Conservation (phyloP, 2,888 invertebrate species). For the Molanna angustata region DNA sequence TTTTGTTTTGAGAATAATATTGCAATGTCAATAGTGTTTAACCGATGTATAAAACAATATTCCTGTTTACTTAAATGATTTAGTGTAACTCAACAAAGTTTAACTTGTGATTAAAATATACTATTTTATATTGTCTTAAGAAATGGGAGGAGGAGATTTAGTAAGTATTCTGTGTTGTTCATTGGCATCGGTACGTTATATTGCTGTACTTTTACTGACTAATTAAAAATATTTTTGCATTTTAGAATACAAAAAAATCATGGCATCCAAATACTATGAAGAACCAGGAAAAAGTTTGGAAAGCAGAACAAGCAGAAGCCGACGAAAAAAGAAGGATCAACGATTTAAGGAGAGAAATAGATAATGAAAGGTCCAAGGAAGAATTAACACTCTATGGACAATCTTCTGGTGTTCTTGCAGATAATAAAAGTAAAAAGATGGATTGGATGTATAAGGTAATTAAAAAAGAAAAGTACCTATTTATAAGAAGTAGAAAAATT, state of each 20-base stretch:
- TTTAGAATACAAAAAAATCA: constrained; percentile 72
- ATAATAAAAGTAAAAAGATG: constrained; percentile 59
- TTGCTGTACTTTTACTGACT: not conserved
- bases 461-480: too few species aligned
- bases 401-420: constrained; percentile 50
- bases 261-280: constrained; percentile 78
- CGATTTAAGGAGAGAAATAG: constrained; percentile 66
- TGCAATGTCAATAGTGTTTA: too few species aligned
- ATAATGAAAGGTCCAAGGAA: constrained; percentile 63
- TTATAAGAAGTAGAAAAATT: too few species aligned
- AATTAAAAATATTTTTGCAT: constrained; percentile 21
- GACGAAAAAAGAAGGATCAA: constrained; percentile 65
- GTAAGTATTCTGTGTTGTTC: constrained; percentile 35
- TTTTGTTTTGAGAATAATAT: too few species aligned
- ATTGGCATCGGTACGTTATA: not conserved
- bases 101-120: too few species aligned
- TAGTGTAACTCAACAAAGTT: too few species aligned
- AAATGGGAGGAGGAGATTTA: constrained; percentile 46
- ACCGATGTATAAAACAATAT: too few species aligned
- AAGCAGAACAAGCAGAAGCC: constrained; percentile 71
- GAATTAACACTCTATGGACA: constrained; percentile 62
- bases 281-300: constrained; percentile 76
- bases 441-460: constrained; percentile 91
- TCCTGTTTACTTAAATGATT: too few species aligned
- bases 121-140: too few species aligned